Conservation (phyloP, 2,888 invertebrate genomes). For the Sarcophaga rosellei region DNA sequence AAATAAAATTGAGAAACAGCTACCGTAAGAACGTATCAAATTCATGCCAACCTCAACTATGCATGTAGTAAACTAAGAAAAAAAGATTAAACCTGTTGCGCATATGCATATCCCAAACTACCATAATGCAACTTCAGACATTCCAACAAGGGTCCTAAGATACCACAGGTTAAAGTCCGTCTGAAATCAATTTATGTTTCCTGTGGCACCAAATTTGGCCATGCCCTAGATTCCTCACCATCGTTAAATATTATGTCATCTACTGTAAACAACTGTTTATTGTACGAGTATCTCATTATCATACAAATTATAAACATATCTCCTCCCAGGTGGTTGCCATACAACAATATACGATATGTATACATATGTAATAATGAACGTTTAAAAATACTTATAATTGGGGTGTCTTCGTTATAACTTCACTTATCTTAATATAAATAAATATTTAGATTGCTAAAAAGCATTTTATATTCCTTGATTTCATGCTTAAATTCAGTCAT, state of each 20-base stretch:
- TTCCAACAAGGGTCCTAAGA: no score
- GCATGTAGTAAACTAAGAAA: no score
- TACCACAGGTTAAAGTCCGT: background rate
- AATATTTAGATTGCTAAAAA: constrained; percentile 50
- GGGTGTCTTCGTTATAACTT: constrained; percentile 38
- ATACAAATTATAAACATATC: background rate
- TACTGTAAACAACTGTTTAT: constrained; percentile 1
- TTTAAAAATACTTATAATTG: background rate
- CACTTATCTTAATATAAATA: constrained; percentile 43
- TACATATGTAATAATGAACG: background rate
- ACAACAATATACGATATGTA: background rate
- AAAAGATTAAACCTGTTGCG: no score
- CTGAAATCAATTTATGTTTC: background rate
- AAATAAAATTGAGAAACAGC: no score
- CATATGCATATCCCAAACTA: no score
- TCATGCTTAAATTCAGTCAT: background rate
- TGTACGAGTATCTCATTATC: background rate
- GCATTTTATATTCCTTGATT: background rate
- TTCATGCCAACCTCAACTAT: no score
- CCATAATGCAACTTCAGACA: no score
- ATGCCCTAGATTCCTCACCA: constrained; percentile 53
- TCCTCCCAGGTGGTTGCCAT: constrained; percentile 51
- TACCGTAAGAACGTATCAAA: no score
- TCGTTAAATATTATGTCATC: constrained; percentile 48
- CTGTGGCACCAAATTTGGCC: background rate